A percentile compares a stretch with the other conserved stretches of the same genome.
phyloP scores from a whole-genome alignment of 2,113 vertebrate species.

The Lethenteron camtschaticum region DNA sequence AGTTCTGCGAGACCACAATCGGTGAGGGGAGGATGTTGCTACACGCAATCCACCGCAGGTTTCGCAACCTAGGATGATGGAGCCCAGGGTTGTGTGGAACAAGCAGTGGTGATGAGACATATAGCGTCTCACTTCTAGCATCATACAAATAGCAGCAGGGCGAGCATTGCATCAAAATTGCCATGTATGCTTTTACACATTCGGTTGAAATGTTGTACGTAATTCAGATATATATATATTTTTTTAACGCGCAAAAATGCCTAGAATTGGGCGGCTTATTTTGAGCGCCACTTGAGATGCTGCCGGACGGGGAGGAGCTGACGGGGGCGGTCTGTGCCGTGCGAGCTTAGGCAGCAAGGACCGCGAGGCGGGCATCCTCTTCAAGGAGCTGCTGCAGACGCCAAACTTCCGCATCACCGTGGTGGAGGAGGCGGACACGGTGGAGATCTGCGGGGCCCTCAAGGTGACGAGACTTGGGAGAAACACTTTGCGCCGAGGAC shows the following conservation, averaged over 20 bases:
- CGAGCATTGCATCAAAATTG: no score
- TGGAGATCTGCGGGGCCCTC: conserved; percentile 87
- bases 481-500: not conserved
- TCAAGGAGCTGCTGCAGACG: conserved; percentile 72
- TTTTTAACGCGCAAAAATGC: not conserved
- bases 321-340: conserved; percentile 7
- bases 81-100: no score
- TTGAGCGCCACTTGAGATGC: not conserved
- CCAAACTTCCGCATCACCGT: conserved; percentile 68
- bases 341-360: conserved; percentile 37
- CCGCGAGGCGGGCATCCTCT: conserved; percentile 50
- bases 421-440: conserved; percentile 66
- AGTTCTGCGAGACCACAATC: conserved; percentile 80
- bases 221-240: not conserved
- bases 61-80: no score
- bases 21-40: conserved; percentile 23
- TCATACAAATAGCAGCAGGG: no score
- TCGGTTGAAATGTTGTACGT: conserved; percentile 6
- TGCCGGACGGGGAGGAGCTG: conserved; percentile 7
- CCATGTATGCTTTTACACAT: not conserved
- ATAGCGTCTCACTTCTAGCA: no score
- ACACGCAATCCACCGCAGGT: no score
- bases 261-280: not conserved
- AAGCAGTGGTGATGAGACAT: no score
- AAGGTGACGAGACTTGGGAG: conserved; percentile 34